Evolutionary conservation across 2,113 vertebrate genomes (phyloP), one percentile per base, ranked within the genome.

Genomic region (Daphoenositta chrysoptera): DNA sequence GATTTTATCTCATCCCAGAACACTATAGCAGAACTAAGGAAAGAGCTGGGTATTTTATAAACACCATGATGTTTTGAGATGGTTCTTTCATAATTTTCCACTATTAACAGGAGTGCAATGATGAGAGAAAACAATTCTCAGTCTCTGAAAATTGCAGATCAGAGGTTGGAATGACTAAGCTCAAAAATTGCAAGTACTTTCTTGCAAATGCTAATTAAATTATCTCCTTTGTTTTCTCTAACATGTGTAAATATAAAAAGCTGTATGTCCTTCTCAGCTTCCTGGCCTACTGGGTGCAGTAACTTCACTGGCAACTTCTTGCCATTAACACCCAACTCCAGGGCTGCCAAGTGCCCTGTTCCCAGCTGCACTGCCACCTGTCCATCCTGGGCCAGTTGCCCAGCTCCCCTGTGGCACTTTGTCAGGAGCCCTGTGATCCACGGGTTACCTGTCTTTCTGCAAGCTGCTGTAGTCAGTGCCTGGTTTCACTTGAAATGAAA

Each of bases 341-440:
- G 53, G 44, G 72, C 64, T 65, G 35, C 63, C 3, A 1, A 13
- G 15, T 64, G 73, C 40, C 44, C 33, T 35, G 31, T 58, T 87
- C 30, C 26, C 50, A 44, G 35, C 73, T 81, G 45, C 23, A 6
- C 23, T 61, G 50, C 26, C 5, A 1, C 28, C 13, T 58, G 35
- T 77, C 35, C 10, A 1, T 87, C 20, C 50, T 61, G 70, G 45
- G 42, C 23, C 75, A 65, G 30, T 4, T 22, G 48, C 33, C 44
- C 42, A 44, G 37, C 53, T 70, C 17, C 42, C 26, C 7, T 8
- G 23, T 69, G 60, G 26, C 39, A 2, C 33, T 58, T 44, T 11
- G 42, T 33, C 14, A 13, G 88, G 72, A 75, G 2, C 9, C 53
- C 13, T 0, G 4, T 28, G 20, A 58, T 42, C 63, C 1, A 0